Conservation (phyloP, 1,140 invertebrate genomes). For the Drosophila hydei region DNA sequence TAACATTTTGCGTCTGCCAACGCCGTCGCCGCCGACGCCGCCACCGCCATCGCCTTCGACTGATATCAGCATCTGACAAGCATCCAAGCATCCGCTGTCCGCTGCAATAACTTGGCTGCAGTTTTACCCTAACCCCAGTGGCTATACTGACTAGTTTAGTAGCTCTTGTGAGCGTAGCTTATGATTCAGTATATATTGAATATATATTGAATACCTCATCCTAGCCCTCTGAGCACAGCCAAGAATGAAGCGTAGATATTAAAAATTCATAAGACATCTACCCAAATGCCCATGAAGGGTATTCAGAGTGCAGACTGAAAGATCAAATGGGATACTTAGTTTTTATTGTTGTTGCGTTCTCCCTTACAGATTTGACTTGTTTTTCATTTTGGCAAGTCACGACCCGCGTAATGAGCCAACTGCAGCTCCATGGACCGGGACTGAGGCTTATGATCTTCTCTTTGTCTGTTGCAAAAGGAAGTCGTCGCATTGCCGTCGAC, state of each 20-base stretch:
- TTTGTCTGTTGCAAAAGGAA: constrained; percentile 66
- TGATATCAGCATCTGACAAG: constrained; percentile 73
- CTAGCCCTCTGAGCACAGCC: too few relatives aligned
- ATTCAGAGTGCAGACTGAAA: not conserved
- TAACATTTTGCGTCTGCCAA: constrained; percentile 74
- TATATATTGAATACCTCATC: too few relatives aligned
- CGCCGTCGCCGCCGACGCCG: constrained; percentile 11
- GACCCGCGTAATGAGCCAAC: constrained; percentile 77
- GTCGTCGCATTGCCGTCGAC: constrained; percentile 35
- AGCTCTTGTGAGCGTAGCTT: too few relatives aligned
- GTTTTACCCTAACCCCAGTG: not conserved
- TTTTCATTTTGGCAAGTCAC: constrained; percentile 81
- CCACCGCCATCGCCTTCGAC: constrained; percentile 32
- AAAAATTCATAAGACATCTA: too few relatives aligned
- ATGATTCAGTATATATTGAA: too few relatives aligned
- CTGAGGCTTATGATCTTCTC: constrained; percentile 60
- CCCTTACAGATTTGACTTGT: constrained; percentile 72
- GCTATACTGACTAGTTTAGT: too few relatives aligned
- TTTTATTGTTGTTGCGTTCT: constrained; percentile 41
- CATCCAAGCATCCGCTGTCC: constrained; percentile 72
- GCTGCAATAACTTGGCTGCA: constrained; percentile 38
- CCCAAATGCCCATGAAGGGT: not conserved
- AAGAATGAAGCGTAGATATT: too few relatives aligned
- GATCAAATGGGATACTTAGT: not conserved
- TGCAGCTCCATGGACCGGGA: constrained; percentile 23